phyloP scores from a whole-genome alignment of 1,140 invertebrate genomes.

The Heliconius nattereri region DNA sequence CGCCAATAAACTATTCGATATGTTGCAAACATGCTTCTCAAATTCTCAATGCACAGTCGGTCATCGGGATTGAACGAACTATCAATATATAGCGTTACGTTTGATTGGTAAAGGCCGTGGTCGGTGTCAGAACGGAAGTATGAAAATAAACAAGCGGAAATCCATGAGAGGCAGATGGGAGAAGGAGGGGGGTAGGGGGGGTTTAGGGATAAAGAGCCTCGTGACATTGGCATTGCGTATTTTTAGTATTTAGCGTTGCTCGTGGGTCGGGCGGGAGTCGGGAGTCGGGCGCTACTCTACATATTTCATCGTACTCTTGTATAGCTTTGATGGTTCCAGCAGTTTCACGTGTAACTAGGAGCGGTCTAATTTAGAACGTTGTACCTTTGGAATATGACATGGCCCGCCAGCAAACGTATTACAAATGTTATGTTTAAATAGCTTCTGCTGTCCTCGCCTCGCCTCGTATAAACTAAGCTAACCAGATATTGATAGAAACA shows the following conservation, averaged over 20 bases:
- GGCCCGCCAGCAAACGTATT: background rate
- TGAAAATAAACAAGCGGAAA: slow-evolving; percentile 19
- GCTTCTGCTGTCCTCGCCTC: background rate
- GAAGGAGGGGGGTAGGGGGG: background rate
- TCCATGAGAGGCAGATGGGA: background rate
- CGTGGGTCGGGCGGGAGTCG: background rate
- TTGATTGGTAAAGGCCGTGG: background rate
- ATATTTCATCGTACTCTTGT: background rate
- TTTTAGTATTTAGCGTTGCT: slow-evolving; percentile 18
- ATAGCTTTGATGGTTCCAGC: background rate
- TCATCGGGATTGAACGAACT: background rate
- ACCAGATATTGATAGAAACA: too few species aligned
- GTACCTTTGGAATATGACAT: background rate
- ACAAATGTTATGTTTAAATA: background rate
- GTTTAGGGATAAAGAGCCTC: background rate
- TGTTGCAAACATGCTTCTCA: slow-evolving; percentile 2
- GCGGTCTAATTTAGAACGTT: background rate
- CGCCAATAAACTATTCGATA: slow-evolving; percentile 13
- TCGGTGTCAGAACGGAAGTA: slow-evolving; percentile 11
- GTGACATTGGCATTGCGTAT: slow-evolving; percentile 39
- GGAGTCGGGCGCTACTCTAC: background rate
- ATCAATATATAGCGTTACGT: background rate
- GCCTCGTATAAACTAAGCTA: background rate
- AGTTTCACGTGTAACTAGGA: background rate
- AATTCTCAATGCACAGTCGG: background rate